These are phyloP conservation scores for Euura lappo DNA, from an alignment of 1,140 invertebrate genomes.

Conservation along the genomic window DNA sequence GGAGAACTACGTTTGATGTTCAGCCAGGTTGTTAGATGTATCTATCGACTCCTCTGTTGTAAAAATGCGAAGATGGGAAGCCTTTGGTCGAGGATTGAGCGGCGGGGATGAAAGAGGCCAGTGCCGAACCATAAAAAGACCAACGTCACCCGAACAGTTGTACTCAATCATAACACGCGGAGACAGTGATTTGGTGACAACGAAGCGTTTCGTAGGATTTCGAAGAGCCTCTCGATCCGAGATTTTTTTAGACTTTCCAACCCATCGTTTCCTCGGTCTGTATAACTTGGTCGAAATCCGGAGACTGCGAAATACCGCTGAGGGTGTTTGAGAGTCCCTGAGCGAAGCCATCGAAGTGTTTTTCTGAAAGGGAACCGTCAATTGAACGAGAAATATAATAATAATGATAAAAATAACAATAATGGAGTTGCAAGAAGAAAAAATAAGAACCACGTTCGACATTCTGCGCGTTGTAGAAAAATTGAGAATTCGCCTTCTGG, in stretches of 20 bases:
- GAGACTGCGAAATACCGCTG: too few relatives aligned
- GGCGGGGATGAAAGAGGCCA: neutral
- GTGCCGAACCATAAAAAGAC: neutral
- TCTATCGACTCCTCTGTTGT: slow-evolving; percentile 15
- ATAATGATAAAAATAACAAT: neutral
- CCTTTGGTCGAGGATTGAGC: neutral
- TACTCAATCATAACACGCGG: neutral
- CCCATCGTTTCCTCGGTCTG: too few relatives aligned
- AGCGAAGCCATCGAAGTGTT: neutral
- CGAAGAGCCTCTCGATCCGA: too few relatives aligned
- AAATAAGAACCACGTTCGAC: too few relatives aligned
- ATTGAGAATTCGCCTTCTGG: too few relatives aligned
- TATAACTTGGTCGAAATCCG: too few relatives aligned
- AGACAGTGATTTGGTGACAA: too few relatives aligned
- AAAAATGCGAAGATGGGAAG: slow-evolving; percentile 12
- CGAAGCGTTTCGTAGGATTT: too few relatives aligned
- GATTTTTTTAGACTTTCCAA: too few relatives aligned
- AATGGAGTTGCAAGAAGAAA: too few relatives aligned
- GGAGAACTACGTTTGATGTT: slow-evolving; percentile 16
- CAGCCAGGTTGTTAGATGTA: slow-evolving; percentile 13
- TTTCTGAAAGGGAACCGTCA: neutral
- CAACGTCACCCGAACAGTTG: neutral
- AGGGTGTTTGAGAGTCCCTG: neutral
- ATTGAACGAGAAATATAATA: neutral
- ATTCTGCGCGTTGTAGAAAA: too few relatives aligned